Evolutionary conservation across 23 tunicate species (phyloP).

Genomic region (Oikopleura vanhoeffeni): DNA sequence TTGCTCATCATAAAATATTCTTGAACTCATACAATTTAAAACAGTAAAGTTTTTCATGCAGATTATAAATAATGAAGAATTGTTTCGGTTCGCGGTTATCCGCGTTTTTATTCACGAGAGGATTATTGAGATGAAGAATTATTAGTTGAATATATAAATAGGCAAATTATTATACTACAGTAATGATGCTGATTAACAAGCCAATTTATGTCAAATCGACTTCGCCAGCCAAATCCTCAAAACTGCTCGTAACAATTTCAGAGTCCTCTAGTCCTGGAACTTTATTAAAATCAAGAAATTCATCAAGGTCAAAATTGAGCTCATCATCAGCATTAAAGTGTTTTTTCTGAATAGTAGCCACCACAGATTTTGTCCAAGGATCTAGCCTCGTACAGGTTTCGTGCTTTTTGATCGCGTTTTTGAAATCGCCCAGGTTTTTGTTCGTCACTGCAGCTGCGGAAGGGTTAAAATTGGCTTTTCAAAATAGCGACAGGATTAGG

Average conservation of each 20-base stretch:
- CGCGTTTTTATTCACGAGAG: too few relatives aligned
- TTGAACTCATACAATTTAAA: too few relatives aligned
- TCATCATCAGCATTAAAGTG: neutral
- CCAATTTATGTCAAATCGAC: neutral
- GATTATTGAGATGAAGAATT: too few relatives aligned
- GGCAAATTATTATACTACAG: too few relatives aligned
- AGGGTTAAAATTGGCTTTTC: too few relatives aligned
- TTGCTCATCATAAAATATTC: too few relatives aligned
- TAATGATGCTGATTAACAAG: too few relatives aligned
- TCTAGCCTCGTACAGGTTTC: neutral
- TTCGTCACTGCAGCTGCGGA: neutral
- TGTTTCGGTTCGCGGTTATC: too few relatives aligned
- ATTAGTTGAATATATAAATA: too few relatives aligned
- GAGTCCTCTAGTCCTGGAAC: conserved; percentile 7
- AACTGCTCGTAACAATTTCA: neutral
- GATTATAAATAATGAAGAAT: too few relatives aligned
- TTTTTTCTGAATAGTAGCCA: neutral
- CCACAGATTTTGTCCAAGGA: neutral
- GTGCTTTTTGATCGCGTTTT: neutral
- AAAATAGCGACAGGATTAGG: too few relatives aligned
- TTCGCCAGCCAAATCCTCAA: neutral
- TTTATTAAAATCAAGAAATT: conserved; percentile 10
- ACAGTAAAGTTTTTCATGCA: too few relatives aligned
- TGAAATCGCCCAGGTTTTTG: neutral
- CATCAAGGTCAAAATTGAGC: neutral